Percentiles rank a stretch among this genome's conserved stretches.
Evolutionary conservation across 2,797 vertebrate species (phyloP).

Genomic region (Tarsius wallacei): DNA sequence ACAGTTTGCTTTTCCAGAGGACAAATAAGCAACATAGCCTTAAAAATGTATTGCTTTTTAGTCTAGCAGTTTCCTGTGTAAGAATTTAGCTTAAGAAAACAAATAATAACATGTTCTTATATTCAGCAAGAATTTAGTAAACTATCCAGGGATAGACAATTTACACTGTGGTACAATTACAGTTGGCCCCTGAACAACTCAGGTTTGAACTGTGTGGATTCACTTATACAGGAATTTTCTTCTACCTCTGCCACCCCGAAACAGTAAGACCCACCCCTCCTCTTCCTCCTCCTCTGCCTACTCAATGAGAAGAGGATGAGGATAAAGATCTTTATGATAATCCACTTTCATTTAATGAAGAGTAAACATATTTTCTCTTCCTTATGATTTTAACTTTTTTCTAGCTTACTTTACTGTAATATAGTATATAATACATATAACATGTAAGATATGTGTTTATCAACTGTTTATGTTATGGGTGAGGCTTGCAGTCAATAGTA

Average conservation of each 20-base stretch:
- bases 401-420: background rate
- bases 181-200: background rate
- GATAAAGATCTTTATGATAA: background rate
- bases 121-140: background rate
- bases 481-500: background rate
- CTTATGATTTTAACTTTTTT: background rate
- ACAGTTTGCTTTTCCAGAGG: background rate
- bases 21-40: background rate
- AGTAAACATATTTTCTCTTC: background rate
- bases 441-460: background rate
- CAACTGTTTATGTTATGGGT: background rate
- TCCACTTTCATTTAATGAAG: background rate
- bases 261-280: background rate
- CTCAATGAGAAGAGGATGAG: background rate
- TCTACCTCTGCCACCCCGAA: background rate
- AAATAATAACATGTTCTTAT: background rate
- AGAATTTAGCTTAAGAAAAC: background rate
- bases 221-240: background rate
- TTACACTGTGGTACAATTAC: background rate
- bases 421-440: background rate
- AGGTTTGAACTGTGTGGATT: background rate
- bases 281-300: background rate
- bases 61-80: background rate
- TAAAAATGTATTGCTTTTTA: background rate
- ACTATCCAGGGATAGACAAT: background rate